Conservation (phyloP, 2,888 invertebrate genomes). For the Apantesis nais region DNA sequence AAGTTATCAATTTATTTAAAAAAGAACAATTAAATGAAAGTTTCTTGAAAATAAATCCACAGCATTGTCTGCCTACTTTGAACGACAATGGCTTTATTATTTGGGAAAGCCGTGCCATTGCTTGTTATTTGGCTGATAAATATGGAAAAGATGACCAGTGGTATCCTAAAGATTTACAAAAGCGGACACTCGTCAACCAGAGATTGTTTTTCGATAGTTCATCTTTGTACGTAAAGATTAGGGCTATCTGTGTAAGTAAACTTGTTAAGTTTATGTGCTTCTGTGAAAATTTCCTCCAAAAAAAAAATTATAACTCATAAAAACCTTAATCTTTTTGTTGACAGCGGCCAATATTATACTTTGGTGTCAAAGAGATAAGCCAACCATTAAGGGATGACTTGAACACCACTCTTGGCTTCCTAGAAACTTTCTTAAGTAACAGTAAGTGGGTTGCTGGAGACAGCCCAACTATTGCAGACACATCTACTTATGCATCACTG, state of each 20-base stretch:
- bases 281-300: background rate
- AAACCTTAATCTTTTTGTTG: background rate
- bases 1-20: conserved; percentile 84
- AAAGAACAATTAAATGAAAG: conserved; percentile 86
- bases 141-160: conserved; percentile 86
- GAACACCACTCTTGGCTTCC: conserved; percentile 85
- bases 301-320: background rate
- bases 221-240: conserved; percentile 86
- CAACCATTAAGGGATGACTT: conserved; percentile 83
- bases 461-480: conserved; percentile 87
- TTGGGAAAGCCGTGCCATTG: conserved; percentile 89
- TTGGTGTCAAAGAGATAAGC: conserved; percentile 84
- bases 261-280: background rate
- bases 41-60: conserved; percentile 87
- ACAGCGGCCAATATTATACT: conserved; percentile 86
- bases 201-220: conserved; percentile 87
- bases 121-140: conserved; percentile 86
- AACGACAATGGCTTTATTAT: conserved; percentile 88
- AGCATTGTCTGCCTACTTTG: conserved; percentile 89
- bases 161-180: conserved; percentile 86
- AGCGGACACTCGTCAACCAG: conserved; percentile 86
- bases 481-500: conserved; percentile 84
- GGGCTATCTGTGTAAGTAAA: conserved; percentile 86
- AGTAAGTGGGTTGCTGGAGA: conserved; percentile 87
- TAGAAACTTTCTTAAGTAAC: conserved; percentile 85